These are phyloP conservation scores for Drosophila parabipectinata DNA, from an alignment of 1,140 invertebrate genomes.

Conservation along the genomic window DNA sequence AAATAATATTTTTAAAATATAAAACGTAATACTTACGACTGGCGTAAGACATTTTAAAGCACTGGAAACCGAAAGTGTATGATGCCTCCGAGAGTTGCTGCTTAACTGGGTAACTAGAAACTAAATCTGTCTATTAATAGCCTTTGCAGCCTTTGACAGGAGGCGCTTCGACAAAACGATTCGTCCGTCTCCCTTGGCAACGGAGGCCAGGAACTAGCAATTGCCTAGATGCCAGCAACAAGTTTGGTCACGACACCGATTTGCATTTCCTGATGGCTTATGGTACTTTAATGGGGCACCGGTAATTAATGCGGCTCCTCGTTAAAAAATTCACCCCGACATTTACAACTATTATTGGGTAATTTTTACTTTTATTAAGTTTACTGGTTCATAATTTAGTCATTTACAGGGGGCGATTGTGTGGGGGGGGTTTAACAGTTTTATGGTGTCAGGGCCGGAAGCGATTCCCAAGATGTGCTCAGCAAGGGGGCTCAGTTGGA, in stretches of 20 bases:
- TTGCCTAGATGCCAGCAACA: constrained; percentile 52
- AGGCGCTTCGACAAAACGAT: constrained; percentile 68
- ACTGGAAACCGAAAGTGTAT: not conserved
- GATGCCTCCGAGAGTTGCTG: constrained; percentile 24
- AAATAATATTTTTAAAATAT: not conserved
- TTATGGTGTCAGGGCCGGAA: constrained; percentile 34
- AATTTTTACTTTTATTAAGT: constrained; percentile 51
- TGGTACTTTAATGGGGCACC: constrained; percentile 41
- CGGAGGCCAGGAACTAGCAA: constrained; percentile 30
- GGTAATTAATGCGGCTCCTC: constrained; percentile 32
- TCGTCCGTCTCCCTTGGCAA: constrained; percentile 62
- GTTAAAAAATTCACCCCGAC: constrained; percentile 23
- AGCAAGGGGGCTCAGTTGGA: constrained; percentile 49
- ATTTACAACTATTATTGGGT: constrained; percentile 39
- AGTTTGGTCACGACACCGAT: constrained; percentile 68
- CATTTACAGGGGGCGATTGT: constrained; percentile 54
- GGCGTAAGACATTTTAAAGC: constrained; percentile 54
- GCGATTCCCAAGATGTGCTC: constrained; percentile 13
- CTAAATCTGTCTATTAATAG: constrained; percentile 35
- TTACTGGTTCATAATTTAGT: constrained; percentile 55
- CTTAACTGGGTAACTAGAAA: constrained; percentile 38
- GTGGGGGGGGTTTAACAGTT: constrained; percentile 36
- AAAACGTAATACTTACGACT: constrained; percentile 49
- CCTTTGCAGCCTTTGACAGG: constrained; percentile 37
- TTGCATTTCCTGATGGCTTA: constrained; percentile 34